These are phyloP conservation scores for Thera obeliscata DNA, from an alignment of 2,888 invertebrate species.

Conservation along the genomic window DNA sequence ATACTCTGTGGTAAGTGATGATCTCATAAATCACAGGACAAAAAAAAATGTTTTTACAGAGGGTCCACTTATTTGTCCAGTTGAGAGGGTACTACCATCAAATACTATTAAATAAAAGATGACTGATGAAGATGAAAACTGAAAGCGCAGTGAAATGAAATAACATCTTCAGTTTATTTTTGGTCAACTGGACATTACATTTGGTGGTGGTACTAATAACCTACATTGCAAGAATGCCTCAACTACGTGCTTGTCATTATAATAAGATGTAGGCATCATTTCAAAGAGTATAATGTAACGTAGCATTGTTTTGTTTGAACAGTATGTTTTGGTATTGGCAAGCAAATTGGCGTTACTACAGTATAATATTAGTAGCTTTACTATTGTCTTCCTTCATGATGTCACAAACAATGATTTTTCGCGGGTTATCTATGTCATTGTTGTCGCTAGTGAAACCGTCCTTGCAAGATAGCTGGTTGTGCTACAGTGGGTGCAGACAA, in stretches of 20 bases:
- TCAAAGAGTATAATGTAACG: neutral
- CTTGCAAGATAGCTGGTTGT: slow-evolving; percentile 58
- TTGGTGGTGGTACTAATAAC: neutral
- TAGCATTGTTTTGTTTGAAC: slow-evolving; percentile 34
- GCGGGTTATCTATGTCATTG: slow-evolving; percentile 50
- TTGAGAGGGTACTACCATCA: neutral
- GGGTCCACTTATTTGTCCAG: neutral
- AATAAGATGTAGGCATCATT: slow-evolving; percentile 1
- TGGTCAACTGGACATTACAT: neutral
- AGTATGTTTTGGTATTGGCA: slow-evolving; percentile 26
- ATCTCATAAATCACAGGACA: too few species aligned
- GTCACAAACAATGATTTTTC: slow-evolving; percentile 53
- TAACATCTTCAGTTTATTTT: neutral
- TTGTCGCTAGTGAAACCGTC: slow-evolving; percentile 72
- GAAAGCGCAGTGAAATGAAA: too few species aligned
- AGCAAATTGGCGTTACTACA: slow-evolving; percentile 11
- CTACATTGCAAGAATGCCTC: neutral
- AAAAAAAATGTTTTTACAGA: too few species aligned
- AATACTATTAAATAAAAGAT: neutral
- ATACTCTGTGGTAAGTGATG: too few species aligned
- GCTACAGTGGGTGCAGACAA: slow-evolving; percentile 65
- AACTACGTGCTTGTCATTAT: neutral
- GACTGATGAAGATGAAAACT: too few species aligned
- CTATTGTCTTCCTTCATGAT: slow-evolving; percentile 60
- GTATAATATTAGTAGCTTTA: slow-evolving; percentile 24